Base-by-base conservation (phyloP, 1,140 invertebrate genomes). In the Leptopilina clavipes region DNA sequence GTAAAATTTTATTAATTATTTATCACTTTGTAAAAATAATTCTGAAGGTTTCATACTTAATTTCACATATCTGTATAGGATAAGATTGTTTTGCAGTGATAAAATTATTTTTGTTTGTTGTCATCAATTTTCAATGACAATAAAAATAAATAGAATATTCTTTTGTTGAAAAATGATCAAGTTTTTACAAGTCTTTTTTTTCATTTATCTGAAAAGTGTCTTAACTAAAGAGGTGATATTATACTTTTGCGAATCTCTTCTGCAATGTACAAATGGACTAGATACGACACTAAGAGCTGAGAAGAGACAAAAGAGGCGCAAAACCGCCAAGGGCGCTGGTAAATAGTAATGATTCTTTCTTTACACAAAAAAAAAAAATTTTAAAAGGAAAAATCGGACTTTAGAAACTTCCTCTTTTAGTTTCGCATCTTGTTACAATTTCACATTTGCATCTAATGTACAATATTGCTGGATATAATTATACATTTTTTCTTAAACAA, bases 221-320 rank as follows among this genome's bases (percentile, higher is more conserved):
- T 65, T 5, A n/a, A 37, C 54, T 22, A 59, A 22, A 59, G 19
- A 59, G 19, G 54, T 59, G 19, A 22, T 9, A 59, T 59, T 59
- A 59, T 59, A 22, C 19, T 22, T 59, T 22, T 22, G 17, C 10
- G 54, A 59, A 22, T 22, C 54, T 22, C 5, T n/a, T n/a, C 10
- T 11, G 22, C 25, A 65, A 65, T 31, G 22, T 31, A 31, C 56
- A 65, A 31, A 37, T 31, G 25, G 25, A 37, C 22, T 25, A 31
- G 25, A 25, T 25, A 65, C 22, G 25, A 65, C 19, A 14, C 25
- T 25, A 31, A 31, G 22, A 65, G 56, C 19, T 65, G 22, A 31
- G 56, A 65, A 65, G 56, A 65, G 10, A 65, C 56, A 65, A 65
- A 65, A 65, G 56, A 65, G 19, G 56, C 25, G 56, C 22, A 65